These are phyloP conservation scores for Troides aeacus DNA, from an alignment of 2,888 invertebrate genomes.

Conservation along the genomic window DNA sequence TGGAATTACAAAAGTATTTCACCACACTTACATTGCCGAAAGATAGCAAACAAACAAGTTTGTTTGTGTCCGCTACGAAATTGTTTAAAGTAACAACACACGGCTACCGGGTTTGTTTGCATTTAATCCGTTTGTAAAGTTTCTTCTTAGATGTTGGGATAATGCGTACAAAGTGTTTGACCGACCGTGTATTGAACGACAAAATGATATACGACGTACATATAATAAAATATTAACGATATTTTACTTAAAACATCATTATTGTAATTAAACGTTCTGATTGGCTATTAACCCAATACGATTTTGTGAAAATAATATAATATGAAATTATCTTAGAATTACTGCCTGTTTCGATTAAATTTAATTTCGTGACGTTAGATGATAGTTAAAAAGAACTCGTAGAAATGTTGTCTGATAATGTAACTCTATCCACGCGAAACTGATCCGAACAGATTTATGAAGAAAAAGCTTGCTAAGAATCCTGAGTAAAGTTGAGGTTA, in stretches of 20 bases:
- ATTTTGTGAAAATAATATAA: background rate
- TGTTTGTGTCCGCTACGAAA: conserved; percentile 71
- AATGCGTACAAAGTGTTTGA: conserved; percentile 49
- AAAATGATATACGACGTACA: no score
- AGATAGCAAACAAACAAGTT: conserved; percentile 60
- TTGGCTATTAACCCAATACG: background rate
- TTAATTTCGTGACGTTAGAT: conserved; percentile 52
- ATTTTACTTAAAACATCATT: conserved; percentile 28
- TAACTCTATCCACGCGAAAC: conserved; percentile 75
- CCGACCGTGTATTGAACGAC: conserved; percentile 40
- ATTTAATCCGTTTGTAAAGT: conserved; percentile 73
- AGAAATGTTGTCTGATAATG: conserved; percentile 64
- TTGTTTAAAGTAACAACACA: conserved; percentile 66
- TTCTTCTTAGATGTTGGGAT: conserved; percentile 61
- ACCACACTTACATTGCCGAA: conserved; percentile 42
- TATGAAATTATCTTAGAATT: background rate
- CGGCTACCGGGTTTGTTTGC: conserved; percentile 68
- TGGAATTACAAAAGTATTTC: conserved; percentile 51
- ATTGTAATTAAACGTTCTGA: background rate
- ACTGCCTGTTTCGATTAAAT: background rate
- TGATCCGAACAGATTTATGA: conserved; percentile 54
- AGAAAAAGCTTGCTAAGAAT: conserved; percentile 53
- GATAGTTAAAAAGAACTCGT: conserved; percentile 73
- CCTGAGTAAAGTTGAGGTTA: conserved; percentile 57
- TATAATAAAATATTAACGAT: no score